A percentile compares a stretch with the other conserved stretches of the same genome.
These are phyloP conservation scores for Telenomus remus DNA, from an alignment of 1,140 invertebrate species.

Conservation along the genomic window DNA sequence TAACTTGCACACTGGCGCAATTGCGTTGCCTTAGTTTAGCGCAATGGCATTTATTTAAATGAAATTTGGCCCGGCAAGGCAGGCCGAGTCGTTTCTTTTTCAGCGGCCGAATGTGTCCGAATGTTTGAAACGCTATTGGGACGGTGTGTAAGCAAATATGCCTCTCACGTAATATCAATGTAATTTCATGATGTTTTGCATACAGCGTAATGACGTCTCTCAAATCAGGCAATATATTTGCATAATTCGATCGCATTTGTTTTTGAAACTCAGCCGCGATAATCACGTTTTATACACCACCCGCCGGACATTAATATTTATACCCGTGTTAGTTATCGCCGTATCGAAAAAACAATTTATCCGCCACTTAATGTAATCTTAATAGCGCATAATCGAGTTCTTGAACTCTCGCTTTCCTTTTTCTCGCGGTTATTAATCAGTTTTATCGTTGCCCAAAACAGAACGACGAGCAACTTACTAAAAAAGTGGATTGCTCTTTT, in stretches of 20 bases:
- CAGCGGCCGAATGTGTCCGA: constrained; percentile 1
- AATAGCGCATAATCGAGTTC: constrained; percentile 21
- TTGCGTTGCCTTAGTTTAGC: constrained; percentile 23
- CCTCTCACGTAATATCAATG: constrained; percentile 42
- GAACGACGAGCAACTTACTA: neutral
- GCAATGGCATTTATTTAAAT: constrained; percentile 39
- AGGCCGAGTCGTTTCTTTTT: constrained; percentile 25
- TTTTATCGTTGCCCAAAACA: constrained; percentile 17
- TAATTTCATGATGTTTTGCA: constrained; percentile 43
- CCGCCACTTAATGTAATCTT: constrained; percentile 26
- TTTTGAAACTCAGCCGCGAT: constrained; percentile 10
- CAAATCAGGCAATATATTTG: constrained; percentile 36
- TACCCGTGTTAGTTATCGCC: constrained; percentile 5
- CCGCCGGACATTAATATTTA: constrained; percentile 10
- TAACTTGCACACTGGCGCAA: constrained; percentile 20
- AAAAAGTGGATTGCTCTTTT: neutral
- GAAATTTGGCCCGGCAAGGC: constrained; percentile 15
- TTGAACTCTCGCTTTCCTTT: constrained; percentile 13
- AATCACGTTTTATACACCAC: constrained; percentile 16
- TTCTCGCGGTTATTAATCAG: constrained; percentile 11
- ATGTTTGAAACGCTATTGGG: constrained; percentile 33
- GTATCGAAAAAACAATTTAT: constrained; percentile 21
- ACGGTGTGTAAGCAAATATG: constrained; percentile 26
- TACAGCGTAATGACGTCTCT: constrained; percentile 36
- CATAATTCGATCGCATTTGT: constrained; percentile 29